A percentile compares a stretch with the other conserved stretches of the same genome.
Conservation (phyloP, 2,888 invertebrate genomes). For the Alloplasta piceator region DNA sequence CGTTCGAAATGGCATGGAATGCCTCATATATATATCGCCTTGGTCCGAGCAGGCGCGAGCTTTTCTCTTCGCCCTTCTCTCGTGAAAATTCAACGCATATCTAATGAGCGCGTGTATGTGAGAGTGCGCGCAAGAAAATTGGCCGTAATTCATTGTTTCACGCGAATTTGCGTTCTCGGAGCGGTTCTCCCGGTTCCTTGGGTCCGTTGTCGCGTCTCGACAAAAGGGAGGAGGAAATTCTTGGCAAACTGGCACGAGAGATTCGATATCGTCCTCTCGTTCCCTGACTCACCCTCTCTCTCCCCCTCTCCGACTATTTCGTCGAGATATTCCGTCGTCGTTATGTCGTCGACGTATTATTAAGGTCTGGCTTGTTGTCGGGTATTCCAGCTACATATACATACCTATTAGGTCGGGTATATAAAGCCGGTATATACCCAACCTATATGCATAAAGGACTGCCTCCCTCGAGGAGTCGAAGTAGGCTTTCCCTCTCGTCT, state of each 20-base stretch:
- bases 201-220: constrained; percentile 62
- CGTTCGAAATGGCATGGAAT: too few species aligned
- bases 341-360: constrained; percentile 58
- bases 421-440: not conserved
- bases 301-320: constrained; percentile 23
- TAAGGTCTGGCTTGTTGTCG: constrained; percentile 41
- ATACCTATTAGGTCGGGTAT: constrained; percentile 11
- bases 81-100: not conserved
- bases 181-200: constrained; percentile 59
- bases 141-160: constrained; percentile 63
- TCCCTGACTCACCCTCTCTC: constrained; percentile 2
- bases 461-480: not conserved
- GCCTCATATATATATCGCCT: too few species aligned
- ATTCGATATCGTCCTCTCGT: constrained; percentile 62
- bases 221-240: constrained; percentile 52
- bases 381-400: constrained; percentile 10
- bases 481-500: constrained; percentile 28
- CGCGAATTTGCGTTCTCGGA: constrained; percentile 59
- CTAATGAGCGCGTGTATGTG: not conserved
- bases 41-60: not conserved
- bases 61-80: constrained; percentile 8
- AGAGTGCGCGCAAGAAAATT: constrained; percentile 50
- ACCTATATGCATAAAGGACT: not conserved
- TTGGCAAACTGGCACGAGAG: constrained; percentile 62
- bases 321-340: constrained; percentile 38